Percentiles rank a stretch among this genome's conserved stretches.
These are phyloP conservation scores for Oostethus manadensis DNA, from an alignment of 2,113 vertebrate species.

Conservation along the genomic window DNA sequence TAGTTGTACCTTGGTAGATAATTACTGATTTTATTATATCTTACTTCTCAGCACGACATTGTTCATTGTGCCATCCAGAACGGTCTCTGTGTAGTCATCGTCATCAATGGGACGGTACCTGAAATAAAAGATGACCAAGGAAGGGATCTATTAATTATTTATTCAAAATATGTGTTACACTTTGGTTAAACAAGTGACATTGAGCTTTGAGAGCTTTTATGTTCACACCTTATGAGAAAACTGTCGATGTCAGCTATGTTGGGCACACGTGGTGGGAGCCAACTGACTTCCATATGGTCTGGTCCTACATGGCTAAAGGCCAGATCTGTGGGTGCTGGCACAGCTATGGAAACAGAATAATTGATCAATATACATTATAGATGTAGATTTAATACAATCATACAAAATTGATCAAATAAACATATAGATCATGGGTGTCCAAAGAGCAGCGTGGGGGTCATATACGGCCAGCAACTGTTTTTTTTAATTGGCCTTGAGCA, in stretches of 20 bases:
- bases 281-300: conserved; percentile 82
- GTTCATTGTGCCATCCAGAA: conserved; percentile 70
- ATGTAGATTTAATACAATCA: neutral
- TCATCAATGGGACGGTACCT: conserved; percentile 87
- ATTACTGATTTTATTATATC: conserved; percentile 26
- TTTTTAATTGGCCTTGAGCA: no score
- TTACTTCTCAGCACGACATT: conserved; percentile 82
- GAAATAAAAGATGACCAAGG: neutral
- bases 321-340: conserved; percentile 85
- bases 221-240: conserved; percentile 77
- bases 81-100: conserved; percentile 81
- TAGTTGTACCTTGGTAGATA: neutral
- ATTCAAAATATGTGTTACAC: neutral
- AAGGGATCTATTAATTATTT: neutral
- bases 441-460: no score
- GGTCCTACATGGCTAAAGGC: conserved; percentile 80
- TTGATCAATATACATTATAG: neutral
- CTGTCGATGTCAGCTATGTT: conserved; percentile 74
- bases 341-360: conserved; percentile 65
- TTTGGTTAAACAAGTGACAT: neutral
- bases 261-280: conserved; percentile 78
- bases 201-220: neutral
- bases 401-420: neutral
- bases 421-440: no score
- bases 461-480: no score